Evolutionary conservation across 2,797 vertebrate genomes (phyloP), one percentile per base, ranked within the genome.

Genomic region (Typhlichthys subterraneus): DNA sequence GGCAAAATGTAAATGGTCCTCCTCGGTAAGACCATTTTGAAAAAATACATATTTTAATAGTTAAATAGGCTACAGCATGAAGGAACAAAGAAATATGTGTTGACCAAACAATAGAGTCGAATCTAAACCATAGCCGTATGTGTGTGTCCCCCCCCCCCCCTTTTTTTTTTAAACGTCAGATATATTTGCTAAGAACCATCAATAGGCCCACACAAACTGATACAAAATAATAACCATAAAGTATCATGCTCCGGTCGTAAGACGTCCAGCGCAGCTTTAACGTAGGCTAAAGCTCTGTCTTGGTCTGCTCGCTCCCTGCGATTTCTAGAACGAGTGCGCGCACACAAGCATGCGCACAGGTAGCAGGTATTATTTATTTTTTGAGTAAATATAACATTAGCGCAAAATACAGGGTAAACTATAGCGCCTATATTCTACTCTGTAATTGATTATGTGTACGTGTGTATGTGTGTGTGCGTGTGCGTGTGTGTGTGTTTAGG

Each of bases 71-170:
- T 50, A 1, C 60, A 67, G 75, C 75, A 61, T 85, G 77, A 84
- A 70, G 85, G 82, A 76, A 89, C 87, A 86, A 90, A 88, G 85
- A 84, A 77, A 73, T 59, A 19, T 59, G 2, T 17, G 72, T 47
- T 57, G 73, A 49, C 45, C 73, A 77, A 70, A 88, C 85, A 85
- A 87, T 80, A 61, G 84, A 70, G 46, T 19, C 42, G 62, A 70
- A 48, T 54, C 72, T 48, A 69, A 68, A 58, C 60, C 14, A 7
- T 42, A 42, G 38, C 7, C 38, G 23, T 10, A 9, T 42, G 2
- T 42, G 7, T 42, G 9, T 42, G 9, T 42, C 23, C 23, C 23
- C 23, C 23, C 19, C 19, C 2, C 19, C 19, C 19, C 19, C 2
- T 2, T 2, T 10, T 42, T 42, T 1, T 42, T 8, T 42, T 42